Conservation (phyloP, 2,888 invertebrate species). For the Merodon equestris region DNA sequence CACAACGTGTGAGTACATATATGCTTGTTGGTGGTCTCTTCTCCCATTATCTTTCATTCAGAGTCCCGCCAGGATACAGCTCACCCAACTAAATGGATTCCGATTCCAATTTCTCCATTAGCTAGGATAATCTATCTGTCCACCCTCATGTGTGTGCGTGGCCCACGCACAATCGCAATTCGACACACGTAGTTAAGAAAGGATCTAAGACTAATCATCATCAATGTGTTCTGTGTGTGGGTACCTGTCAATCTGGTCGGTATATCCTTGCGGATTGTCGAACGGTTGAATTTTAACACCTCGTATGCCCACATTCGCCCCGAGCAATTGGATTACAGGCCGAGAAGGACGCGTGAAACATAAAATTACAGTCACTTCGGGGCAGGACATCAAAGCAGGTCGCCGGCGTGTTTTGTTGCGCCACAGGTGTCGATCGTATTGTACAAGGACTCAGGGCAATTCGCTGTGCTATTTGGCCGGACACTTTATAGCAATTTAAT, state of each 20-base stretch:
- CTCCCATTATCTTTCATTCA: constrained; percentile 21
- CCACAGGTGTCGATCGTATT: constrained; percentile 59
- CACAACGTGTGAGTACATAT: constrained; percentile 17
- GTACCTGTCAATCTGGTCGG: constrained; percentile 50
- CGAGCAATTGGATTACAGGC: constrained; percentile 47
- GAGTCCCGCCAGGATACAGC: constrained; percentile 21
- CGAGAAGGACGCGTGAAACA: constrained; percentile 65
- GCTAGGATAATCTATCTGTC: constrained; percentile 55
- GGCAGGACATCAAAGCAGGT: constrained; percentile 54
- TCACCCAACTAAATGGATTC: constrained; percentile 59
- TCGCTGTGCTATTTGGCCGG: constrained; percentile 57
- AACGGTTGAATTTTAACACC: constrained; percentile 64
- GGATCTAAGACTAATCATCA: constrained; percentile 34
- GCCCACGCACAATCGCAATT: constrained; percentile 63
- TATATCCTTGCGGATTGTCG: constrained; percentile 60
- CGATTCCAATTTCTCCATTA: constrained; percentile 67
- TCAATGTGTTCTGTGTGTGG: constrained; percentile 18
- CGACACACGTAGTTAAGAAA: constrained; percentile 62
- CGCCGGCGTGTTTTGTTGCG: constrained; percentile 33
- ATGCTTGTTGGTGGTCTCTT: constrained; percentile 62
- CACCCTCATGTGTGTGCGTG: constrained; percentile 37
- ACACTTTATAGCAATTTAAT: constrained; percentile 58
- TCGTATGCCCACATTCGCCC: constrained; percentile 38
- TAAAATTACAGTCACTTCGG: constrained; percentile 37
- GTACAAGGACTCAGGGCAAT: constrained; percentile 50